phyloP scores from a whole-genome alignment of 2,888 invertebrate species.

The Sclerodermus sp. region DNA sequence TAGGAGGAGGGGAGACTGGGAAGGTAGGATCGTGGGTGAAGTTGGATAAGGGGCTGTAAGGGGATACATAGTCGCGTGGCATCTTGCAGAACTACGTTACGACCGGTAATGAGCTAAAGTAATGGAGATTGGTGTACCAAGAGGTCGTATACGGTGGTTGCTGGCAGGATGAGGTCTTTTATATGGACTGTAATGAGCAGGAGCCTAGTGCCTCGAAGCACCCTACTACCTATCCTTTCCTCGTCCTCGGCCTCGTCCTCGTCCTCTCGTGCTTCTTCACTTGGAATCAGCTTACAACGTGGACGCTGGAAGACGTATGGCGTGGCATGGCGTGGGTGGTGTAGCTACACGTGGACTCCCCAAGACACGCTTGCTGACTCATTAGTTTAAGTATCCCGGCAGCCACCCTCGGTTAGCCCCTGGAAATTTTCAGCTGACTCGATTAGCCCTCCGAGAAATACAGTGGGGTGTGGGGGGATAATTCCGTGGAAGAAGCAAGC shows the following conservation, averaged over 20 bases:
- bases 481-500: too few species aligned
- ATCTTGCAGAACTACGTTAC: background rate
- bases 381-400: conserved; percentile 44
- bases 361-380: conserved; percentile 40
- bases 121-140: conserved; percentile 47
- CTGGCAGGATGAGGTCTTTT: too few species aligned
- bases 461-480: too few species aligned
- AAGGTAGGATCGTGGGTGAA: conserved; percentile 5
- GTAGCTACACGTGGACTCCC: conserved; percentile 16
- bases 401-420: conserved; percentile 12
- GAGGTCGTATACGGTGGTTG: conserved; percentile 22
- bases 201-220: background rate
- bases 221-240: too few species aligned
- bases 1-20: background rate
- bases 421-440: conserved; percentile 38
- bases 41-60: conserved; percentile 7
- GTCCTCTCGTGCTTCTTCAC: conserved; percentile 2
- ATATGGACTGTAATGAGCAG: background rate
- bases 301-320: conserved; percentile 13
- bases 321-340: background rate
- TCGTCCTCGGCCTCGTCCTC: too few species aligned
- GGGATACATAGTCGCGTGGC: conserved; percentile 14
- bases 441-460: conserved; percentile 30
- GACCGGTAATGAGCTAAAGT: conserved; percentile 44
- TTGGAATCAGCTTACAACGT: background rate